phyloP scores from a whole-genome alignment of 2,113 vertebrate species.

The Zosterops borbonicus region DNA sequence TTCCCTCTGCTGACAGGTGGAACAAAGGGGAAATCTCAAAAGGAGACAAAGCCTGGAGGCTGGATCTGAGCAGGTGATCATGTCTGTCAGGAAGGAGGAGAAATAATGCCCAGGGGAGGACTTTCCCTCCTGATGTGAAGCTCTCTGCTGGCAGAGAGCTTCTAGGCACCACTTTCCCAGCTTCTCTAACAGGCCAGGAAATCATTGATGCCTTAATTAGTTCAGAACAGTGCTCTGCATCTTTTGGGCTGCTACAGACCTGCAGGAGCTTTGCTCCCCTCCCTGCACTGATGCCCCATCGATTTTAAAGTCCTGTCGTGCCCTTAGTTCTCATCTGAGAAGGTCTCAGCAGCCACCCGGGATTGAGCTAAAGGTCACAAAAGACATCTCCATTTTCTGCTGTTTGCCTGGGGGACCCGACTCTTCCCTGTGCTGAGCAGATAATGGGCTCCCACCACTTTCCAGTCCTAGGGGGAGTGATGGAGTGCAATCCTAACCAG shows the following conservation, averaged over 20 bases:
- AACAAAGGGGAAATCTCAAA: neutral
- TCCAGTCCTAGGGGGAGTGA: neutral
- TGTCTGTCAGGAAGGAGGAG: neutral
- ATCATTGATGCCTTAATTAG: neutral
- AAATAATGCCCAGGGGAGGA: neutral
- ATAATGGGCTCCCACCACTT: neutral
- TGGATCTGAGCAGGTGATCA: neutral
- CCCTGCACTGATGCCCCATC: accelerated
- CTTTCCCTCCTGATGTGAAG: neutral
- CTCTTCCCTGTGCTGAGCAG: neutral
- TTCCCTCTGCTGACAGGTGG: neutral
- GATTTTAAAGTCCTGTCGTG: neutral
- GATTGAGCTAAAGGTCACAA: neutral
- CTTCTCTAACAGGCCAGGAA: neutral
- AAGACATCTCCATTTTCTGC: neutral
- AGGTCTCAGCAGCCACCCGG: neutral
- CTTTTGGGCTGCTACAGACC: neutral
- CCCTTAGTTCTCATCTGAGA: neutral
- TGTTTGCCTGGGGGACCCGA: neutral
- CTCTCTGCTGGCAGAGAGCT: neutral
- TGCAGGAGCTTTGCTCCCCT: neutral
- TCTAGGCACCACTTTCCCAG: neutral
- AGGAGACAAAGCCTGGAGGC: neutral
- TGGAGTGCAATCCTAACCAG: neutral
- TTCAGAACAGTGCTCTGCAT: accelerated